Evolutionary conservation across 2,888 invertebrate species (phyloP).

Genomic region (Octodonta nipae): DNA sequence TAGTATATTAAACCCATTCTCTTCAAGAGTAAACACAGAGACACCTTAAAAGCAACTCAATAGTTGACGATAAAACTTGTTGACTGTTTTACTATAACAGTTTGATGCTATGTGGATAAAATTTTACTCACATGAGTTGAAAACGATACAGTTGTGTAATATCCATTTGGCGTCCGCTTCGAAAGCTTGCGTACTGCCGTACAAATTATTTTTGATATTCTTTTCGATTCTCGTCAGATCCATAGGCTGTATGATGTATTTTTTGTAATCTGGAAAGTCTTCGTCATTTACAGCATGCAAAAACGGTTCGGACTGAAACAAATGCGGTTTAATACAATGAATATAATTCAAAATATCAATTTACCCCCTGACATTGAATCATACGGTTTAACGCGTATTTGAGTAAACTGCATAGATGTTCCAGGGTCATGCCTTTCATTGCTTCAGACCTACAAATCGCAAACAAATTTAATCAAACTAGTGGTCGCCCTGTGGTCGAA

Average conservation of each 20-base stretch:
- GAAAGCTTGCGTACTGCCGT: conserved; percentile 81
- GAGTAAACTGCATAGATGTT: conserved; percentile 64
- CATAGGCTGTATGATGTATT: conserved; percentile 79
- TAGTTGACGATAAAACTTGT: not conserved
- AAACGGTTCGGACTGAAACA: conserved; percentile 64
- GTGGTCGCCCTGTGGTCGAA: no score
- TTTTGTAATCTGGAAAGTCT: conserved; percentile 62
- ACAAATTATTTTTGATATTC: conserved; percentile 61
- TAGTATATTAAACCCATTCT: no score
- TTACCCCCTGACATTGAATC: conserved; percentile 69
- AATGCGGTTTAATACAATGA: not conserved
- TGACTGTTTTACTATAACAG: no score
- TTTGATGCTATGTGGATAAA: not conserved
- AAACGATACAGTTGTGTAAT: conserved; percentile 81
- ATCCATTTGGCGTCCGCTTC: conserved; percentile 87
- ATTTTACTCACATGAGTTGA: conserved; percentile 63
- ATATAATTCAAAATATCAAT: conserved; percentile 4
- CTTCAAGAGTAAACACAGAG: no score
- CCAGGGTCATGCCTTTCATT: conserved; percentile 58
- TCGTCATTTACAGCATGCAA: conserved; percentile 57
- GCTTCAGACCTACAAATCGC: conserved; percentile 41
- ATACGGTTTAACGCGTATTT: conserved; percentile 68
- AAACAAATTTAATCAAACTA: no score
- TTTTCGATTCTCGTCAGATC: conserved; percentile 61
- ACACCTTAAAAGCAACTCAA: no score